Evolutionary conservation across 1,140 invertebrate species (phyloP), one percentile per base, ranked within the genome.

Genomic region (Cylas formicarius): DNA sequence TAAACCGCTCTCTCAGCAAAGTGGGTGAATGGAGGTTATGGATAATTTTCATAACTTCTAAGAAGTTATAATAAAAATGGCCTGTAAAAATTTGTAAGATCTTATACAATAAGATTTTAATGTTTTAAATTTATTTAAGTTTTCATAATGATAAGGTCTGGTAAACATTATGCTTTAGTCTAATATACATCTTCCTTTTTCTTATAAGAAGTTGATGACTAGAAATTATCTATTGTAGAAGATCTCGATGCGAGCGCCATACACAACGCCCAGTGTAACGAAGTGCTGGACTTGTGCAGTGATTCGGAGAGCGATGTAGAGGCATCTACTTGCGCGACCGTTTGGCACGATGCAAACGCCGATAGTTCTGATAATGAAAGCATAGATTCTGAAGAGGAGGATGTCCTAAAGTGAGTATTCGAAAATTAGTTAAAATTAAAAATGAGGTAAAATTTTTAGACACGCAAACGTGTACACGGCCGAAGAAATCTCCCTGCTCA

Each of bases 401-500:
- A 88, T 71, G 71, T 76, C 6, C 68, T 87, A 16, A 86, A 84
- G 84, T 86, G 73, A 70, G 68, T 65, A 38, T 29, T 40, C 8
- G 13, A n/a, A 17, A 27, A 37, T 20, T 34, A 16, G 11, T 26
- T 37, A 7, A 18, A 4, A 13, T n/a, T 22, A 33, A 42, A 39
- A 43, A 41, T 32, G n/a, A n/a, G n/a, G 27, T 8, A 14, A 29
- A 13, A 21, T 22, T 74, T 74, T 61, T 66, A 86, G 83, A 67
- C 83, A 90, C 68, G 87, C 88, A 18, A 86, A 85, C 13, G 80
- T 91, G 1, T 92, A 81, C 60, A 90, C 90, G 1, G 81, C 83
- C 0, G 86, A 93, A 60, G 90, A 94, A 67, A 83, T 86, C 1
- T 80, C 86, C 6, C 72, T 76, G 34, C 80, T 90, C 32, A 77